phyloP scores from a whole-genome alignment of 53 echinoderm and acorn worm genomes.

The Temnopleurus reevesii region DNA sequence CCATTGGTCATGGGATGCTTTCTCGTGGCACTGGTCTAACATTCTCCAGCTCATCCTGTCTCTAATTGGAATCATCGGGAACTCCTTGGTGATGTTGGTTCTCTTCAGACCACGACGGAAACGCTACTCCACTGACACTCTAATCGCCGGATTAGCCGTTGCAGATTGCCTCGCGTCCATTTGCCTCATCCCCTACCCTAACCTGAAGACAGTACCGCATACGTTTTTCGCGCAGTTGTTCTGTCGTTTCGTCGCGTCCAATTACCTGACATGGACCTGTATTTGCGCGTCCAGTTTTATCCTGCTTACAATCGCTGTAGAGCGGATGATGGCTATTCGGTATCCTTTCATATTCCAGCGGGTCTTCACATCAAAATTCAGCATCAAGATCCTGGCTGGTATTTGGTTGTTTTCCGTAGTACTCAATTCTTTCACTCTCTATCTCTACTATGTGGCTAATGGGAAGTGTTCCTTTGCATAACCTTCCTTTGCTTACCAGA shows the following conservation, averaged over 20 bases:
- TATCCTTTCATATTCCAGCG: constrained; percentile 51
- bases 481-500: constrained; percentile 47
- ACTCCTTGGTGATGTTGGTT: constrained; percentile 67
- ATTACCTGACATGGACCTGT: constrained; percentile 66
- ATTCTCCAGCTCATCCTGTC: constrained; percentile 54
- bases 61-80: constrained; percentile 66
- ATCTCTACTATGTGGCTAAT: constrained; percentile 52
- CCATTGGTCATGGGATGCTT: constrained; percentile 22
- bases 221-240: constrained; percentile 49
- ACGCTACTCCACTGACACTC: constrained; percentile 46
- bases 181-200: constrained; percentile 53
- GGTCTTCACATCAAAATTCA: constrained; percentile 47
- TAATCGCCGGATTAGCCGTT: constrained; percentile 70
- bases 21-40: constrained; percentile 51
- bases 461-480: constrained; percentile 29
- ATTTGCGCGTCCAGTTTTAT: constrained; percentile 69
- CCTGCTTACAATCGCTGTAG: constrained; percentile 64
- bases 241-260: constrained; percentile 67
- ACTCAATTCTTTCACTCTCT: constrained; percentile 24
- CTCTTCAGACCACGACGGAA: neutral
- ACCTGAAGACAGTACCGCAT: constrained; percentile 39
- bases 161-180: constrained; percentile 74
- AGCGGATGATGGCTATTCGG: constrained; percentile 65
- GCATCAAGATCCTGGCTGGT: neutral
- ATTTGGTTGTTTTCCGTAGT: constrained; percentile 46